Conservation (phyloP, 2,113 vertebrate genomes). For the Saimiri boliviensis region DNA sequence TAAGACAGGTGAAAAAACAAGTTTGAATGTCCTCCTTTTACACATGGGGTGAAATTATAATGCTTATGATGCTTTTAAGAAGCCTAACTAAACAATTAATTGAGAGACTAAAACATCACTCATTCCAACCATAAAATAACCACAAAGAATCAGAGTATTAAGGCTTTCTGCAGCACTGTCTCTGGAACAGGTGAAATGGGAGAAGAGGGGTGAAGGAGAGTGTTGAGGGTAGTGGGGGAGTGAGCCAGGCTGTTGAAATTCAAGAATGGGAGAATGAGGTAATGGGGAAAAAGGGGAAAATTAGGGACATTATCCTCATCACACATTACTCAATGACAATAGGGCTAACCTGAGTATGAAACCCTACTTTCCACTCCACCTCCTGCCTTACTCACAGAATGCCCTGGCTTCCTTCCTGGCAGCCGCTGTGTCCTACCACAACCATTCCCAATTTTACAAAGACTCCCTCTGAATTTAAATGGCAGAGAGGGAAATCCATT, state of each 20-base stretch:
- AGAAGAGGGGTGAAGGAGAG: no score
- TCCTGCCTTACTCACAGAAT: not conserved
- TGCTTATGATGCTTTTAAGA: not conserved
- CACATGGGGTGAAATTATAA: not conserved
- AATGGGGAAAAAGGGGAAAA: not conserved
- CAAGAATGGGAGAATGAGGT: not conserved
- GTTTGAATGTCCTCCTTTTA: not conserved
- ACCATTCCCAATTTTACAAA: not conserved
- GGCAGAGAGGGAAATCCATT: not conserved
- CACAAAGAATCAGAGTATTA: not conserved
- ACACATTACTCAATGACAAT: not conserved
- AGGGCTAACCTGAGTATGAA: not conserved
- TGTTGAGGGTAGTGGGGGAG: accelerated
- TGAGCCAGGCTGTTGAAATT: not conserved
- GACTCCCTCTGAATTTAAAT: not conserved
- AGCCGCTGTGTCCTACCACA: accelerated
- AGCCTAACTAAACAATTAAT: not conserved
- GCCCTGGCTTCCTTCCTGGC: not conserved
- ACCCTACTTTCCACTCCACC: not conserved
- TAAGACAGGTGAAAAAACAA: not conserved
- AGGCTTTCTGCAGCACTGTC: not conserved
- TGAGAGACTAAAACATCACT: not conserved
- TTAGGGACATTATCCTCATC: accelerated
- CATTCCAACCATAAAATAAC: not conserved
- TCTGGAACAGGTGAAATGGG: not conserved